Conservation (phyloP, 2,888 invertebrate genomes). For the Phoenoteleia sp. region DNA sequence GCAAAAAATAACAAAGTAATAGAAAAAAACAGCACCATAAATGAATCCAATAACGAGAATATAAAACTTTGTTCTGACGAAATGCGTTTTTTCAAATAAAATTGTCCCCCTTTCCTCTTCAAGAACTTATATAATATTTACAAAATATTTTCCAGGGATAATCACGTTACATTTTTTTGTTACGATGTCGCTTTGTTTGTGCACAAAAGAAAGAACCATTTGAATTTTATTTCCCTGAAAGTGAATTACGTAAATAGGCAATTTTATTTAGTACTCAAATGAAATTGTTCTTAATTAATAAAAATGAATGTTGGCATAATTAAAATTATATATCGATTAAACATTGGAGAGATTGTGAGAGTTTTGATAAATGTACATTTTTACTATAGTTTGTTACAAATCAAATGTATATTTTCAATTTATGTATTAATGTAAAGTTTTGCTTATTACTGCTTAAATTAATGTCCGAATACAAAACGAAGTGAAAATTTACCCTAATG, state of each 20-base stretch:
- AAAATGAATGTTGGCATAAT: too few relatives aligned
- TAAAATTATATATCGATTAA: too few relatives aligned
- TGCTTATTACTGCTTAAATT: not conserved
- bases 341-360: not conserved
- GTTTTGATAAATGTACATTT: not conserved
- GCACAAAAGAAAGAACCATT: not conserved
- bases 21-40: conserved; percentile 48
- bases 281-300: too few relatives aligned
- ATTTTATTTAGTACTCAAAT: not conserved
- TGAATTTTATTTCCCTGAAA: not conserved
- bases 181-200: not conserved
- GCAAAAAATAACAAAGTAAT: conserved; percentile 40
- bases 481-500: conserved; percentile 25
- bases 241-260: not conserved
- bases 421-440: not conserved
- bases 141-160: conserved; percentile 14
- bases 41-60: conserved; percentile 59
- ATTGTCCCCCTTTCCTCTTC: conserved; percentile 29
- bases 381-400: too few relatives aligned
- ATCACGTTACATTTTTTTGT: conserved; percentile 2
- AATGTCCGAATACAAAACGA: conserved; percentile 18
- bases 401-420: too few relatives aligned
- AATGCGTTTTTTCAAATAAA: conserved; percentile 50
- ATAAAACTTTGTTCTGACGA: conserved; percentile 50
- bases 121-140: conserved; percentile 22